phyloP scores from a whole-genome alignment of 2,888 invertebrate genomes.

The Apamea sordens region DNA sequence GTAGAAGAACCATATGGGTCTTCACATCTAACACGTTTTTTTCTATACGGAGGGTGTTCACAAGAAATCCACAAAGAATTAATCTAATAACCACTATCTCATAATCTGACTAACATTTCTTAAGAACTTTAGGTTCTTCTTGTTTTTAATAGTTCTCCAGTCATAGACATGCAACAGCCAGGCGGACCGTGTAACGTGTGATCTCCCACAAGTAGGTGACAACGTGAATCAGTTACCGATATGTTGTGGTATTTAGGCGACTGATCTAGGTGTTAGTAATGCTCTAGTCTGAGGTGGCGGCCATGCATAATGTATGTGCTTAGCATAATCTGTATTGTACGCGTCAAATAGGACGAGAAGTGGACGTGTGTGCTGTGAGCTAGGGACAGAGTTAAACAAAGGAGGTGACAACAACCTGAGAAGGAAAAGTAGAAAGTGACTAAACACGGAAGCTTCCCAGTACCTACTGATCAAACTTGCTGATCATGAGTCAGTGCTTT shows the following conservation, averaged over 20 bases:
- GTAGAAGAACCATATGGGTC: not conserved
- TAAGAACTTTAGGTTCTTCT: not conserved
- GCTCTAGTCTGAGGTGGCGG: not conserved
- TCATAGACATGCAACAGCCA: too few species aligned
- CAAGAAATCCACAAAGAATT: not conserved
- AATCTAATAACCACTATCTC: not conserved
- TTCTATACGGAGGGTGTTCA: not conserved
- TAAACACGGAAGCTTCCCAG: not conserved
- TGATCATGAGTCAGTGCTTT: not conserved
- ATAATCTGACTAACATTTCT: not conserved
- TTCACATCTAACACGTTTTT: not conserved
- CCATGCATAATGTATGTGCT: slow-evolving; percentile 47
- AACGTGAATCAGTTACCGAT: slow-evolving; percentile 44
- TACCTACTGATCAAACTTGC: not conserved
- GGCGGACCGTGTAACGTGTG: not conserved
- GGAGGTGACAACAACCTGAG: not conserved
- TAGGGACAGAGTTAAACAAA: not conserved
- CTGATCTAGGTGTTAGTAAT: slow-evolving; percentile 37
- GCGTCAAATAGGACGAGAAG: not conserved
- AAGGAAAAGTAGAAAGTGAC: not conserved
- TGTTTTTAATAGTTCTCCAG: too few species aligned
- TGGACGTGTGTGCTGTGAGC: not conserved
- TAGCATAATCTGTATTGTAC: slow-evolving; percentile 8
- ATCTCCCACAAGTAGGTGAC: slow-evolving; percentile 13
- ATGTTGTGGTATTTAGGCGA: slow-evolving; percentile 50